Evolutionary conservation across 2,113 vertebrate species (phyloP).

Genomic region (Spea bombifrons): DNA sequence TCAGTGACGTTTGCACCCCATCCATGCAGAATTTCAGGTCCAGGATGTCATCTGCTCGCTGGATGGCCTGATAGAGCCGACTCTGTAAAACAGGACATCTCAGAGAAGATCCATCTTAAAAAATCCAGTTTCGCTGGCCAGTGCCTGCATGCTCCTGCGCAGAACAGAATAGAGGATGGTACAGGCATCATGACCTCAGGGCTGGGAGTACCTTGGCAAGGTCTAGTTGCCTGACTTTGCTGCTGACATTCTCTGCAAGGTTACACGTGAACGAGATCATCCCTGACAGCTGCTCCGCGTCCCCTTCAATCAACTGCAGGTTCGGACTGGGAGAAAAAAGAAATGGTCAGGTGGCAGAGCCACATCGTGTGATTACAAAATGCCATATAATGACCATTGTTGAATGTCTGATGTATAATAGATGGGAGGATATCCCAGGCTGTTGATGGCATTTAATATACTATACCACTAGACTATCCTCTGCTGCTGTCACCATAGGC

Average conservation of each 20-base stretch:
- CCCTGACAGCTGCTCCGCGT: slow-evolving; percentile 89
- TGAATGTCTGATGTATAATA: no score
- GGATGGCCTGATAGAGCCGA: slow-evolving; percentile 95
- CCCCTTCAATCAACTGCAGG: slow-evolving; percentile 90
- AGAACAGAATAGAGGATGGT: no score
- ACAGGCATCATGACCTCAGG: no score
- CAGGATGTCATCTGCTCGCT: slow-evolving; percentile 93
- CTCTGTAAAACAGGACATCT: slow-evolving; percentile 68
- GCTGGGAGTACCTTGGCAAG: slow-evolving; percentile 83
- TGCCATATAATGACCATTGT: no score
- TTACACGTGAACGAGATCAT: slow-evolving; percentile 97
- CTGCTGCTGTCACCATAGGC: no score
- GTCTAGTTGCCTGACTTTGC: slow-evolving; percentile 94
- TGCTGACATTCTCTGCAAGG: slow-evolving; percentile 93
- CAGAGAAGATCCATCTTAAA: neutral
- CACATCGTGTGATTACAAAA: no score
- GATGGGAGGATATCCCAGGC: no score
- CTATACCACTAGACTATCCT: no score
- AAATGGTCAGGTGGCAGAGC: neutral
- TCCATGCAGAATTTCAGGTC: slow-evolving; percentile 98
- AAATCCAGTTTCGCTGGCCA: no score
- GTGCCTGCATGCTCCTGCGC: no score
- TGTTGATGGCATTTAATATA: no score
- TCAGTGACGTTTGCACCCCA: slow-evolving; percentile 89
- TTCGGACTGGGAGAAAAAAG: slow-evolving; percentile 74